Base-by-base conservation (phyloP, 1,140 invertebrate species). In the Anagrus nilaparvatae region DNA sequence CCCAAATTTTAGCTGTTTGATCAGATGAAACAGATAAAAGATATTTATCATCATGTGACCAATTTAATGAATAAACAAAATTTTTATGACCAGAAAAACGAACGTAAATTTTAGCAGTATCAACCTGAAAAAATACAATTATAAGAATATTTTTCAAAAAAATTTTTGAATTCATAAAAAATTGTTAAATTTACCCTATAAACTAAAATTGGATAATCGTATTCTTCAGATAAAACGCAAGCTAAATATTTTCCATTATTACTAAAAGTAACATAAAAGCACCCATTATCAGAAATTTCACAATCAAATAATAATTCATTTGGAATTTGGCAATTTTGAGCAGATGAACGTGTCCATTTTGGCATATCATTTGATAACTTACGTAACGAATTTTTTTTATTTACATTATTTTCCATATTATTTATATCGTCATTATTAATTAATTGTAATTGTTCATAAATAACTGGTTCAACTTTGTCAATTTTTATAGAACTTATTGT, bases 21-120 rank as follows among this genome's bases (percentile, higher is more conserved):
- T 82, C 79, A 14, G 74, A 73, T 16, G 78, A 80, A 4, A 75
- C 73, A 32, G 77, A 74, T 17, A 77, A 50, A 10, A 82, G 47
- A 38, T 65, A 61, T 14, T 62, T 65, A 54, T 76, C 72, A 49
- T 70, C 68, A 12, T 58, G 56, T 3, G 71, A 74, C 79, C 79
- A 82, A 33, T 65, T 61, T 10, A 82, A 47, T 21, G 73, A 71
- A 56, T 82, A 82, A 16, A 81, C 67, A 46, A 81, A 70, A 37
- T 73, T 72, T 54, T 73, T 73, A 52, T 79, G 77, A 18, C 75
- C 76, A 17, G 47, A 44, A 46, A 65, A 63, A 39, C 41, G 45
- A 14, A 57, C 51, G 16, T 56, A 44, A 10, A 62, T 52, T 32
- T 55, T 60, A 9, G 45, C 51, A 9, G 55, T 52, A 28, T 59